Evolutionary conservation across 2,888 invertebrate genomes (phyloP).

Genomic region (Julus scanicus): DNA sequence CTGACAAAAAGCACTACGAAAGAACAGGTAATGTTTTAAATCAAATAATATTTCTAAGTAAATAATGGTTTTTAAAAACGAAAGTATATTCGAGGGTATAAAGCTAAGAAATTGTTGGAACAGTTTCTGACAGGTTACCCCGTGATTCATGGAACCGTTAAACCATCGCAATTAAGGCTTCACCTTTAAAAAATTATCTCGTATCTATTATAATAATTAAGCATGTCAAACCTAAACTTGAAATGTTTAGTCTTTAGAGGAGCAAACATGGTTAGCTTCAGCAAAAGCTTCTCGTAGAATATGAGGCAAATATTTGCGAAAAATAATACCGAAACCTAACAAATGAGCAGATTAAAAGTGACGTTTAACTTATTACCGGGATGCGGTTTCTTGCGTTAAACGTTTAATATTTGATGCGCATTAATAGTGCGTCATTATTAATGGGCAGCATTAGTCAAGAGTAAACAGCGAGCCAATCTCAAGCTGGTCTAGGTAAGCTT

Average conservation of each 20-base stretch:
- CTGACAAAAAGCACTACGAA: too few species aligned
- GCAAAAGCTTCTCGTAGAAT: neutral
- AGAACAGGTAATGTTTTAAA: too few species aligned
- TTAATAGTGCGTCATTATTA: conserved; percentile 51
- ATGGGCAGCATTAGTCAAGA: conserved; percentile 42
- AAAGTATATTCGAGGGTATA: too few species aligned
- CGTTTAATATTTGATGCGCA: conserved; percentile 43
- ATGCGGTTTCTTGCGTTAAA: conserved; percentile 38
- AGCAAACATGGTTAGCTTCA: neutral
- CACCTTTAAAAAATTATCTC: neutral
- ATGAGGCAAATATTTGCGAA: conserved; percentile 46
- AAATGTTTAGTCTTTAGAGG: neutral
- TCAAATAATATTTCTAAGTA: too few species aligned
- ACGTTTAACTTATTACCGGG: conserved; percentile 41
- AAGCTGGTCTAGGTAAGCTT: neutral
- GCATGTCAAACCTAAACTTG: neutral
- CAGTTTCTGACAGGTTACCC: too few species aligned
- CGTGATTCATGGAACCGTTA: neutral
- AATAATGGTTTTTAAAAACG: too few species aligned
- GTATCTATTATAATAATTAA: neutral
- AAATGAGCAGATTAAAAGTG: conserved; percentile 45
- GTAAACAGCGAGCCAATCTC: conserved; percentile 13
- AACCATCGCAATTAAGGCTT: neutral
- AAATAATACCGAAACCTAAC: conserved; percentile 44
- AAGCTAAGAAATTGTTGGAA: too few species aligned